A percentile compares a stretch with the other conserved stretches of the same genome.
Conservation (phyloP, 2,797 vertebrate species). For the Alca torda region DNA sequence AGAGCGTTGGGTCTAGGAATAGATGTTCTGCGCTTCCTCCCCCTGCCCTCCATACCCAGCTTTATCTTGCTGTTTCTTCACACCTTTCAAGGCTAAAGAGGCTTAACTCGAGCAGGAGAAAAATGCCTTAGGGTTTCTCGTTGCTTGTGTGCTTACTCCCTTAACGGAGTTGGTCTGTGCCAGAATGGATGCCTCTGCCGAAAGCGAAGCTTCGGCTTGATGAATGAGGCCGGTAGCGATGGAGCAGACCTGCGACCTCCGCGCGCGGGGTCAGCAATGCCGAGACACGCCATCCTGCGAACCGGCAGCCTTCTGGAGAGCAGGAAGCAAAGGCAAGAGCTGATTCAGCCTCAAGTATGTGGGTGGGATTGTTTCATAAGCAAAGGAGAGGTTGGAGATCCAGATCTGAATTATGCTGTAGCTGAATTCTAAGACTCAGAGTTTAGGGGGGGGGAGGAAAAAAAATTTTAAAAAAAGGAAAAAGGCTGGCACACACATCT, state of each 20-base stretch:
- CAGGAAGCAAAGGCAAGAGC: not conserved
- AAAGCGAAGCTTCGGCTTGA: not conserved
- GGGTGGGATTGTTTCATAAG: not conserved
- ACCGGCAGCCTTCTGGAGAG: not conserved
- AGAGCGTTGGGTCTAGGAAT: not conserved
- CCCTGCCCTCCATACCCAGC: not conserved
- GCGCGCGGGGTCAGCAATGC: not conserved
- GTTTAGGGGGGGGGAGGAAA: not conserved
- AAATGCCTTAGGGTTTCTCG: not conserved
- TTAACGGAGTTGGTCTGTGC: not conserved
- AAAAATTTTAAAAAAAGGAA: not conserved
- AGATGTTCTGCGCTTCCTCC: not conserved
- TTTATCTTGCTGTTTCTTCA: not conserved
- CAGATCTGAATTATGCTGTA: not conserved
- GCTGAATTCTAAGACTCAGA: not conserved
- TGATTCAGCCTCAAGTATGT: not conserved
- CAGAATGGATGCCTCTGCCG: not conserved
- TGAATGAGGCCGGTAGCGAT: rapidly evolving
- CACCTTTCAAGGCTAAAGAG: not conserved
- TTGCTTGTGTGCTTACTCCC: not conserved
- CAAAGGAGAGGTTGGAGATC: not conserved
- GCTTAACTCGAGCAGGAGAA: not conserved
- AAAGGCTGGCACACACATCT: not conserved
- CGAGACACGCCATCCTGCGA: rapidly evolving
- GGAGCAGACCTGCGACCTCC: not conserved